Percentiles rank a stretch among this genome's conserved stretches.
phyloP scores from a whole-genome alignment of 2,113 vertebrate species.

The Mastomys natalensis region DNA sequence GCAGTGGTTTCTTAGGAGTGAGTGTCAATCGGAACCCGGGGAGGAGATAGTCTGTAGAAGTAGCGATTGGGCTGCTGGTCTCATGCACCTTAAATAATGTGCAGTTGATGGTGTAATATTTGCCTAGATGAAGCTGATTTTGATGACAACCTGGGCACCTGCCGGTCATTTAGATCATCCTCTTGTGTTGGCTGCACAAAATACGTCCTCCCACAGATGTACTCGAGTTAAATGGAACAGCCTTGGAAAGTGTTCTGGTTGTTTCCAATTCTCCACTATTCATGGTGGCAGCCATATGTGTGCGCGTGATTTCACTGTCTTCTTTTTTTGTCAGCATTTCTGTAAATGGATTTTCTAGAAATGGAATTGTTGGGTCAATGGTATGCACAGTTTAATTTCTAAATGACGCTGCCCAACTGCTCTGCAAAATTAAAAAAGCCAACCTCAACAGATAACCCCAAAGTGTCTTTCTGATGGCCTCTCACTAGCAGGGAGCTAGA shows the following conservation, averaged over 20 bases:
- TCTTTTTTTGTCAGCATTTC: background rate
- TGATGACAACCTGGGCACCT: background rate
- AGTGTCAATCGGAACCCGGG: accelerated
- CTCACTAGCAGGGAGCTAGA: accelerated
- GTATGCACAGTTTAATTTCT: background rate
- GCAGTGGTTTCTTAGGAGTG: background rate
- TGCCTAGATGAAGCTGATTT: background rate
- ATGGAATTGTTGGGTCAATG: background rate
- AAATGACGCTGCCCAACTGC: background rate
- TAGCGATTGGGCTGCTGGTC: accelerated
- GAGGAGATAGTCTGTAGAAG: too few species aligned
- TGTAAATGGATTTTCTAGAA: background rate
- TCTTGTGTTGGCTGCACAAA: background rate
- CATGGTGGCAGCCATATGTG: too few species aligned
- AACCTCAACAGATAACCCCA: background rate
- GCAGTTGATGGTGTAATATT: background rate
- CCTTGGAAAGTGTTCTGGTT: background rate
- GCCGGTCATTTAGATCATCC: background rate
- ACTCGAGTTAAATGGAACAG: background rate
- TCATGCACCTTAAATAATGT: accelerated
- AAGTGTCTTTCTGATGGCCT: background rate
- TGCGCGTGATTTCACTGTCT: background rate
- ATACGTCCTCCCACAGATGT: accelerated
- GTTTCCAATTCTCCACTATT: background rate
- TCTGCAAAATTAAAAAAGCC: background rate